Conservation (phyloP, 1,140 invertebrate species). For the Tetramorium parvispinum region DNA sequence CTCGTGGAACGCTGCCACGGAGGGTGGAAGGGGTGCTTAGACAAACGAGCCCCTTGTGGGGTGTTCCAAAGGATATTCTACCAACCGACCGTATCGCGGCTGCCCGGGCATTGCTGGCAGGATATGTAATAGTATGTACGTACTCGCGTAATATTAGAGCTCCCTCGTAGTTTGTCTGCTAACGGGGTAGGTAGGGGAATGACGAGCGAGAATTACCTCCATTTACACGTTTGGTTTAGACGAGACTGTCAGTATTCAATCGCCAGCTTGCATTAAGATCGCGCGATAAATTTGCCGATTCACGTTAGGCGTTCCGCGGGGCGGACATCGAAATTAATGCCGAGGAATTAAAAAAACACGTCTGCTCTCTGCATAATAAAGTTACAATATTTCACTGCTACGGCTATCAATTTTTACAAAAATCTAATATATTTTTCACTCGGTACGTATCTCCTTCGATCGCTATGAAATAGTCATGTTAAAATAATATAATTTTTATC, state of each 20-base stretch:
- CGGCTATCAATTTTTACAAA: conserved; percentile 3
- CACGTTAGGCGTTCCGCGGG: not conserved
- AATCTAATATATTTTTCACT: not conserved
- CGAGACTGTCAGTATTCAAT: conserved; percentile 55
- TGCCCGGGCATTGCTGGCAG: conserved; percentile 77
- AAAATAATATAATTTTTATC: not conserved
- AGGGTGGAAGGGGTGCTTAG: conserved; percentile 75
- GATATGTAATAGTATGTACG: conserved; percentile 82
- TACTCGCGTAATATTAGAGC: conserved; percentile 81
- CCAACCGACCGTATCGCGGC: conserved; percentile 79
- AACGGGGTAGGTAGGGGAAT: conserved; percentile 61
- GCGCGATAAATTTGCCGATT: conserved; percentile 39
- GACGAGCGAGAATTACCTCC: conserved; percentile 67
- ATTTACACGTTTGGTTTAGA: conserved; percentile 69
- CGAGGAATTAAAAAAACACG: not conserved
- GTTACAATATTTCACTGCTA: not conserved
- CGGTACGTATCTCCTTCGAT: not conserved
- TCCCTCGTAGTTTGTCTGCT: conserved; percentile 77
- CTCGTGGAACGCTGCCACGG: conserved; percentile 70
- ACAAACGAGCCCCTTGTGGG: conserved; percentile 84
- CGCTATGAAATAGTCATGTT: conserved; percentile 8
- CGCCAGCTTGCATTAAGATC: conserved; percentile 45
- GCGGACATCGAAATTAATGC: not conserved
- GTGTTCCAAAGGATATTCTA: conserved; percentile 83
- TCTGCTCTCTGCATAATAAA: not conserved